Conservation (phyloP, 2,113 vertebrate species). For the Centropristis striata region DNA sequence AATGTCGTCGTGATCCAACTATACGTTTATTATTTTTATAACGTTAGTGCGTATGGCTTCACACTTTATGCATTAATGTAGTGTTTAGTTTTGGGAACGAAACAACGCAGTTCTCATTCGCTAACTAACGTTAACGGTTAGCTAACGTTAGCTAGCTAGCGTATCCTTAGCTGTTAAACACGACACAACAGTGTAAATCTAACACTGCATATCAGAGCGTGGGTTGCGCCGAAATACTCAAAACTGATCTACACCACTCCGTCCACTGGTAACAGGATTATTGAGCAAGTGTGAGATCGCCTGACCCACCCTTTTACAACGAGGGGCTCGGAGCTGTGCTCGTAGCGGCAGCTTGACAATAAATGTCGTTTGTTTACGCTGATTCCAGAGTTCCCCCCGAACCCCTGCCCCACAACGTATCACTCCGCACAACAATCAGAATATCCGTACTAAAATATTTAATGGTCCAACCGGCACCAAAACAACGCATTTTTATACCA, state of each 20-base stretch:
- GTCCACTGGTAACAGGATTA: constrained; percentile 49
- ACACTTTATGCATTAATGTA: constrained; percentile 36
- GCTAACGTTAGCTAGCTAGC: constrained; percentile 76
- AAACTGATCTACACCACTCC: constrained; percentile 57
- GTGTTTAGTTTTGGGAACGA: constrained; percentile 54
- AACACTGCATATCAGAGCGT: constrained; percentile 45
- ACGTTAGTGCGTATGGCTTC: constrained; percentile 33
- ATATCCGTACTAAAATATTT: constrained; percentile 4
- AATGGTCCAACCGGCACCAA: neutral
- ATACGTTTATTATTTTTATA: constrained; percentile 34
- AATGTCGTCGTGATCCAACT: neutral
- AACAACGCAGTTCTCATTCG: constrained; percentile 26
- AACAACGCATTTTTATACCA: neutral
- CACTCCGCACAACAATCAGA: constrained; percentile 72
- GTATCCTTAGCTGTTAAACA: constrained; percentile 66
- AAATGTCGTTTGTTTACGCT: constrained; percentile 82
- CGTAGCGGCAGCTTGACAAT: constrained; percentile 62
- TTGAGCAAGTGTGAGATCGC: constrained; percentile 63
- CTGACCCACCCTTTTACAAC: constrained; percentile 75
- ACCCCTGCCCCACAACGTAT: constrained; percentile 64
- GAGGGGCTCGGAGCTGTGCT: constrained; percentile 50
- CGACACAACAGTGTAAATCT: constrained; percentile 53
- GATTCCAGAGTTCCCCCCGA: constrained; percentile 58
- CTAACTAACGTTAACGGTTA: constrained; percentile 53
- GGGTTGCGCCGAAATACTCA: constrained; percentile 33